These are phyloP conservation scores for Spongilla lacustris DNA, from an alignment of 37 sponge, comb jelly and placozoan genomes.

Conservation along the genomic window DNA sequence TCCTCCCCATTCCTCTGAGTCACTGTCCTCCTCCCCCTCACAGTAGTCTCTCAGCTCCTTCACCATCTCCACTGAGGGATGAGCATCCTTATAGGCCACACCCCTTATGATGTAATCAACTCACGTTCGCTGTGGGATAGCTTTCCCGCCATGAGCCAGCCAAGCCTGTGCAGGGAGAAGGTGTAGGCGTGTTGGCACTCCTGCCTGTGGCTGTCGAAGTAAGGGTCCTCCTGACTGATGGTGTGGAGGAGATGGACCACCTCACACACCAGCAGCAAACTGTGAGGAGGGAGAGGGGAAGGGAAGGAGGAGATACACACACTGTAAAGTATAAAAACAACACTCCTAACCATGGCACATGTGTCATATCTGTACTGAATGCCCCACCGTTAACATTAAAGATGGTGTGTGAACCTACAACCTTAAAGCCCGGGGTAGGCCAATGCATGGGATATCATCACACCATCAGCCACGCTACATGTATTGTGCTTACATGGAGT, in stretches of 20 bases:
- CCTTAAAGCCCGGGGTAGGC: too few relatives aligned
- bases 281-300: background rate
- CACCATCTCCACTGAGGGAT: slow-evolving; percentile 33
- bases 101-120: background rate
- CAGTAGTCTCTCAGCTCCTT: slow-evolving; percentile 40
- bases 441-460: too few relatives aligned
- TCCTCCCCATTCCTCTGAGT: slow-evolving; percentile 12
- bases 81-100: background rate
- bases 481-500: too few relatives aligned
- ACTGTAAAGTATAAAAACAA: too few relatives aligned
- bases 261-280: slow-evolving; percentile 14
- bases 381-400: too few relatives aligned
- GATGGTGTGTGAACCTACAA: too few relatives aligned
- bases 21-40: slow-evolving; percentile 37
- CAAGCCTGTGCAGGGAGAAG: slow-evolving; percentile 21
- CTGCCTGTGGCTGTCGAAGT: slow-evolving; percentile 52
- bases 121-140: background rate
- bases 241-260: slow-evolving; percentile 21
- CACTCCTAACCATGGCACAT: too few relatives aligned
- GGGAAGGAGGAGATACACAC: too few relatives aligned
- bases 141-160: background rate
- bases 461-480: too few relatives aligned
- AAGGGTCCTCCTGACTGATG: slow-evolving; percentile 39
- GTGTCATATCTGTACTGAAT: too few relatives aligned
- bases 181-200: slow-evolving; percentile 32